Percentiles rank a stretch among this genome's conserved stretches.
These are phyloP conservation scores for Macrostomum lignano DNA, from an alignment of 1,140 invertebrate genomes.

Conservation along the genomic window DNA sequence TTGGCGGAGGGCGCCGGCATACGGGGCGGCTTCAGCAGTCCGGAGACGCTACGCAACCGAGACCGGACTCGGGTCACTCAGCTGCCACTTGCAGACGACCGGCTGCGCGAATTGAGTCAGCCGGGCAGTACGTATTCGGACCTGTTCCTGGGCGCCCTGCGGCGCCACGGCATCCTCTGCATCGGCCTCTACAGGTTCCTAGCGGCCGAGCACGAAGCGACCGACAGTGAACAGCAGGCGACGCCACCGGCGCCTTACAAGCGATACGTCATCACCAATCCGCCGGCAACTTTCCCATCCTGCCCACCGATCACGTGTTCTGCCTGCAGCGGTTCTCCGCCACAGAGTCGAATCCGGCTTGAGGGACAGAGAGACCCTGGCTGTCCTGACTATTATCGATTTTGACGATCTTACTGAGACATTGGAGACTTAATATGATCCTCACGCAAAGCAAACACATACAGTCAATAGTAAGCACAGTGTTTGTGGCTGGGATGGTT, in stretches of 20 bases:
- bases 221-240: no score
- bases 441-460: no score
- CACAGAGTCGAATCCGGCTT: no score
- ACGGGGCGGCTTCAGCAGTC: neutral
- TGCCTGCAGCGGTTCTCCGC: neutral
- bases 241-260: no score
- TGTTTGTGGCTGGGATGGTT: no score
- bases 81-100: conserved; percentile 4
- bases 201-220: no score
- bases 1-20: conserved; percentile 76
- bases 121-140: conserved; percentile 1
- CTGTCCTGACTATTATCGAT: no score
- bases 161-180: neutral
- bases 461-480: no score
- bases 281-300: conserved; percentile 75
- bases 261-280: conserved; percentile 97
- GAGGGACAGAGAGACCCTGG: no score
- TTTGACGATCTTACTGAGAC: no score
- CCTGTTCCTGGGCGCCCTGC: neutral
- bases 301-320: conserved; percentile 72
- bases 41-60: conserved; percentile 5
- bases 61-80: conserved; percentile 7
- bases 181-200: conserved; percentile 1
- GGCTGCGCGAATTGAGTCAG: no score
- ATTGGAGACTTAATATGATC: no score